Evolutionary conservation across 2,797 vertebrate genomes (phyloP), one percentile per base, ranked within the genome.

Genomic region (Bradypus variegatus): DNA sequence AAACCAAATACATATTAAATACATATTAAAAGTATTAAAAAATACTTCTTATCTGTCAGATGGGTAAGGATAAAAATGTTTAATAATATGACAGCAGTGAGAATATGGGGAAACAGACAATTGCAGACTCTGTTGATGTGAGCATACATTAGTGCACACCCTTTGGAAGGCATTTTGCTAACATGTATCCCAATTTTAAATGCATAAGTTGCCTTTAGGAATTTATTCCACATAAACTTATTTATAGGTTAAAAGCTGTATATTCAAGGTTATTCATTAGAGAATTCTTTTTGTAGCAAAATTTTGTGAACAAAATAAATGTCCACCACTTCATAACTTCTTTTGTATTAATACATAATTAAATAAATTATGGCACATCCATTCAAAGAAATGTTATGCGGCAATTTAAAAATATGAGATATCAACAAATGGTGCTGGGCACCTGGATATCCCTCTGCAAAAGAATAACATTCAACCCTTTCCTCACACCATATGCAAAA

Each of bases 61-160:
- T 31, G 25, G 19, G 27, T 60, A 86, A 86, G 92, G 38, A 91
- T 55, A 70, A 73, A 94, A 76, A 76, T 31, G 31, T 79, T 93
- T 65, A 83, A 36, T 65, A 50, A 70, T 4, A 36, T 25, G 8
- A 41, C 14, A 5, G 53, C 6, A 2, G 36, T 64, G 41, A 89
- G 38, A 86, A 14, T 13, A 58, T 19, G 15, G 38, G 25, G 14
- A 87, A 89, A 31, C 27, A 55, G 75, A 58, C 27, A 29, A 14
- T 72, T 62, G 65, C 31, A 45, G 33, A 7, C 6, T 36, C 19
- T 65, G 53, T 41, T 72, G 3, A 4, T 36, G 38, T 29, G 41
- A n/a, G 69, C 12, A 7, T 19, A 18, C n/a, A 19, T 29, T 11
- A 23, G 29, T 33, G 6, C 25, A 85, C 33, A 23, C 36, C 29